Percentiles rank a stretch among this genome's conserved stretches.
phyloP scores from a whole-genome alignment of 2,113 vertebrate genomes.

The Phoxinus phoxinus region DNA sequence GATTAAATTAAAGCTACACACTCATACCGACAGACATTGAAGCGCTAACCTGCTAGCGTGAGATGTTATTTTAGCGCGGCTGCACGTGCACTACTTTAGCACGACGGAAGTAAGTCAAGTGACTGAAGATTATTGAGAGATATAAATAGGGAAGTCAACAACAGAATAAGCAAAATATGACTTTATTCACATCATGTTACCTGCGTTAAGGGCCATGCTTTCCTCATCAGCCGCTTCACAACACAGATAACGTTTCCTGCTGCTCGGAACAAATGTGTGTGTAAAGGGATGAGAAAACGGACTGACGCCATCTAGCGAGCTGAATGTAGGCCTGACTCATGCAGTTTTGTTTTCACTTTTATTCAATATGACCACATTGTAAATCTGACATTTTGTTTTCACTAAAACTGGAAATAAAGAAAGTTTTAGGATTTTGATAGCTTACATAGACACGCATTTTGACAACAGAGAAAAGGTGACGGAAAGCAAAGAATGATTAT shows the following conservation, averaged over 20 bases:
- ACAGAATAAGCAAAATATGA: not conserved
- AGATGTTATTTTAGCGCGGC: not conserved
- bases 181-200: constrained; percentile 40
- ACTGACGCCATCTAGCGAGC: constrained; percentile 40
- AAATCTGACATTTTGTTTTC: not conserved
- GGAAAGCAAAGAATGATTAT: not conserved
- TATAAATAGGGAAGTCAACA: not conserved
- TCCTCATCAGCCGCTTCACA: constrained; percentile 40
- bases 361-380: not conserved
- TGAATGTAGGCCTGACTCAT: not conserved
- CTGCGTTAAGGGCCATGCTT: constrained; percentile 65
- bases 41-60: constrained; percentile 35
- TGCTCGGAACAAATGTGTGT: constrained; percentile 17
- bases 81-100: not conserved
- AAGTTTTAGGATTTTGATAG: too few species aligned
- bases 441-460: not conserved
- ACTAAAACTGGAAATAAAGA: not conserved
- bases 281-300: not conserved
- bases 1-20: not conserved
- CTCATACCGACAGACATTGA: not conserved
- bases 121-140: not conserved
- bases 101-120: not conserved
- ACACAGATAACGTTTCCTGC: constrained; percentile 38
- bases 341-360: not conserved
- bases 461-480: not conserved